These are phyloP conservation scores for Augiades crinisus DNA, from an alignment of 2,888 invertebrate genomes.

Conservation along the genomic window DNA sequence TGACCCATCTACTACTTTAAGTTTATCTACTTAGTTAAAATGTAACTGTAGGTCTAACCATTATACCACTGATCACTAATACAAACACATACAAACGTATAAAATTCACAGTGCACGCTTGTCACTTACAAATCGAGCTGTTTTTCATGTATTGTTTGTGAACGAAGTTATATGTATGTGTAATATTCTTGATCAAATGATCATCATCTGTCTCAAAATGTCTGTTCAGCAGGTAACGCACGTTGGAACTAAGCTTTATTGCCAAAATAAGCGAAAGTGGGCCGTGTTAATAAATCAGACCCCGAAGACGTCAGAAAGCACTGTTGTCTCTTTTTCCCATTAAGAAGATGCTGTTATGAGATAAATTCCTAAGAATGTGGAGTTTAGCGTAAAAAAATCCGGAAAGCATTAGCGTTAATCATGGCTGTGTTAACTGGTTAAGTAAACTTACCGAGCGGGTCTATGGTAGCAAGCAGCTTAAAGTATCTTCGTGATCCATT, in stretches of 20 bases:
- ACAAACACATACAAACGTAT: too few species aligned
- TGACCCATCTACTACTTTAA: too few species aligned
- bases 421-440: conserved; percentile 46
- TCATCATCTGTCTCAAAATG: background rate
- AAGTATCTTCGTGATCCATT: too few species aligned
- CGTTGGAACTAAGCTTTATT: conserved; percentile 3
- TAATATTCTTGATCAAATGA: too few species aligned
- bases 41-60: too few species aligned
- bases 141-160: too few species aligned
- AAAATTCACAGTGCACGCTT: too few species aligned
- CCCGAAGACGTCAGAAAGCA: background rate
- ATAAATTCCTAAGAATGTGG: conserved; percentile 26
- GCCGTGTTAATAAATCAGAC: conserved; percentile 18
- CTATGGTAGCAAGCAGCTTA: background rate
- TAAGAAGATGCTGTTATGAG: background rate
- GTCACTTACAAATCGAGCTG: too few species aligned
- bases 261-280: conserved; percentile 21
- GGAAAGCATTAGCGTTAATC: conserved; percentile 46
- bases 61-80: too few species aligned
- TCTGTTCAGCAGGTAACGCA: background rate
- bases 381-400: conserved; percentile 32
- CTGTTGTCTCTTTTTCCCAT: background rate
- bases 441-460: conserved; percentile 34
- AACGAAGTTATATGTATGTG: too few species aligned
- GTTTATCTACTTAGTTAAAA: too few species aligned